A percentile compares a stretch with the other conserved stretches of the same genome.
Evolutionary conservation across 1,140 invertebrate species (phyloP).

Genomic region (Danaus plexippus): DNA sequence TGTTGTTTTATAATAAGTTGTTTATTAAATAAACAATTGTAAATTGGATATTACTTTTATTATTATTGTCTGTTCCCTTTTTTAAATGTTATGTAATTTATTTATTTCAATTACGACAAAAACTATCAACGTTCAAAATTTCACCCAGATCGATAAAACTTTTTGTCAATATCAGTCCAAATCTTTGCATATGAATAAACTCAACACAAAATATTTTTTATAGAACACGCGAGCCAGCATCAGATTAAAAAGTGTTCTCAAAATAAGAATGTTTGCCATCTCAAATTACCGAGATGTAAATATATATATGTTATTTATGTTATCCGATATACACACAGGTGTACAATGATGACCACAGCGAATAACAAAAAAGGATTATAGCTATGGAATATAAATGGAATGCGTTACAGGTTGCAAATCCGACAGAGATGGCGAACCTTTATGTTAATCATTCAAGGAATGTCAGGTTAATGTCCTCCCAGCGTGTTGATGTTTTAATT

Average conservation of each 20-base stretch:
- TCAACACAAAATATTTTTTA: too few species aligned
- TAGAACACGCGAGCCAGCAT: too few species aligned
- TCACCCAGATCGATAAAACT: too few species aligned
- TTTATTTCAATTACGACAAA: too few species aligned
- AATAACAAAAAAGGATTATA: conserved; percentile 4
- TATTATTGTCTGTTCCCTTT: conserved; percentile 11
- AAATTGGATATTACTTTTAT: conserved; percentile 20
- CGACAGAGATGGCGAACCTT: conserved; percentile 24
- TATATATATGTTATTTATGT: not conserved
- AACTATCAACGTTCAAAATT: too few species aligned
- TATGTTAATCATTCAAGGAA: conserved; percentile 36
- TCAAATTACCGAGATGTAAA: not conserved
- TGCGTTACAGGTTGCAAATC: conserved; percentile 29
- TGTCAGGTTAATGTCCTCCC: conserved; percentile 38
- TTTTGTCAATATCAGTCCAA: too few species aligned
- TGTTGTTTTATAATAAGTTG: conserved; percentile 52
- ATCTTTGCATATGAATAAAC: too few species aligned
- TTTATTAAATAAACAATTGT: conserved; percentile 66
- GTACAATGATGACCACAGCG: too few species aligned
- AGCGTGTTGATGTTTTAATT: conserved; percentile 14
- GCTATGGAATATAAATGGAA: conserved; percentile 15
- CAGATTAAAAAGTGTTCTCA: too few species aligned
- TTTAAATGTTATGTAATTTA: too few species aligned
- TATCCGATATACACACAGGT: too few species aligned
- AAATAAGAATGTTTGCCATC: too few species aligned